Percentiles rank a stretch among this genome's conserved stretches.
These are phyloP conservation scores for Cremastinae sp. DNA, from an alignment of 2,888 invertebrate genomes.

Conservation along the genomic window DNA sequence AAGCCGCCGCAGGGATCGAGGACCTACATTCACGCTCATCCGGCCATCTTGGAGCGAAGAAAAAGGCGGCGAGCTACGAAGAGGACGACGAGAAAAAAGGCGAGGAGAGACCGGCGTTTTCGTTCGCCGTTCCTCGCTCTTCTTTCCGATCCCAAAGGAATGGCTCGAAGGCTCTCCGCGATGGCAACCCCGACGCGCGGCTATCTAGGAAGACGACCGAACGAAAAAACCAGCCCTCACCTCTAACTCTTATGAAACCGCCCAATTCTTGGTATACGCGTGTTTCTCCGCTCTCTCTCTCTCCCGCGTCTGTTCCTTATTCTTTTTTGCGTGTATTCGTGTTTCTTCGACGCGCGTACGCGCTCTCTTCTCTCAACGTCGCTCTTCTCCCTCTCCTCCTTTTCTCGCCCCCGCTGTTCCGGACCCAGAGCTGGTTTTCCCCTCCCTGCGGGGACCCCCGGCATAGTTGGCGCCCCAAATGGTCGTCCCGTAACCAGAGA, in stretches of 20 bases:
- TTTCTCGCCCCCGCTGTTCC: conserved; percentile 43
- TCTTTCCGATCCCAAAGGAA: conserved; percentile 76
- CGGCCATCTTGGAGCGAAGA: conserved; percentile 73
- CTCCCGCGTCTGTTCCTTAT: too few relatives aligned
- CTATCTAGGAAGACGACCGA: conserved; percentile 18
- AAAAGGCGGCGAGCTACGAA: too few relatives aligned
- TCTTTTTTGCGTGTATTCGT: conserved; percentile 10
- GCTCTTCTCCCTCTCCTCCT: conserved; percentile 57
- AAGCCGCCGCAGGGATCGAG: conserved; percentile 72
- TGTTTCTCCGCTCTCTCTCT: conserved; percentile 1
- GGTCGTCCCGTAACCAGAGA: conserved; percentile 79
- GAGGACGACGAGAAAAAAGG: not conserved
- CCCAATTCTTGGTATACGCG: not conserved
- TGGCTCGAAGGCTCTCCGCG: conserved; percentile 72
- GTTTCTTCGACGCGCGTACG: conserved; percentile 35
- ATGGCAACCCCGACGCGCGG: conserved; percentile 62
- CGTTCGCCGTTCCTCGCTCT: conserved; percentile 13
- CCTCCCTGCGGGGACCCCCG: conserved; percentile 54
- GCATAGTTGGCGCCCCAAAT: conserved; percentile 79
- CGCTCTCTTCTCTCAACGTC: conserved; percentile 51
- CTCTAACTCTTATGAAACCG: conserved; percentile 25
- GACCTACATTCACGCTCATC: conserved; percentile 79
- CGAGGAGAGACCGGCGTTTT: not conserved
- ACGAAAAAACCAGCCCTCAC: conserved; percentile 36
- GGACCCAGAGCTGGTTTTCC: conserved; percentile 53